Evolutionary conservation across 2,113 vertebrate species (phyloP), one percentile per base, ranked within the genome.

Genomic region (Promerops cafer): DNA sequence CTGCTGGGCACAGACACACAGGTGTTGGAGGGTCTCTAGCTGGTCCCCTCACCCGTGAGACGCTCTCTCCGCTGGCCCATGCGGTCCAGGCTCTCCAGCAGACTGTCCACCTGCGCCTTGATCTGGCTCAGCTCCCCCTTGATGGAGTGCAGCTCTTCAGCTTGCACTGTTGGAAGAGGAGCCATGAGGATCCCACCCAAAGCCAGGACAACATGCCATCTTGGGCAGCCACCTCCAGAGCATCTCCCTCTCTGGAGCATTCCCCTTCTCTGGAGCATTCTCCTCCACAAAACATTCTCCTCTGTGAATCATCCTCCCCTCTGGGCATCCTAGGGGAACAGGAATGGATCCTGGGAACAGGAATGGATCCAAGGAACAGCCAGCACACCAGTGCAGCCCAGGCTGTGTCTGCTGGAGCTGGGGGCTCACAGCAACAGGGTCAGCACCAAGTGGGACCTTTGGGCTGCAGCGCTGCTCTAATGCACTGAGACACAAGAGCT

Each of bases 51-150:
- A 97, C 95, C 98, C 75, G 96, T 28, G 49, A 97, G 93, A 96
- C 80, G 89, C 68, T 97, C 97, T 93, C 97, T 89, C 90, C 97
- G 97, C 95, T 97, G 97, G 95, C 98, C 98, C 98, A 98, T 98
- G 97, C 47, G 97, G 83, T 99, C 98, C 97, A 99, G 98, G 87
- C 97, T 98, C 96, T 98, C 98, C 97, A 99, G 96, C 61, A 99
- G 98, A 69, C 95, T 98, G 97, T 99, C 98, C 97, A 99, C 99
- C 96, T 98, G 99, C 21, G 97, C 98, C 98, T 99, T 99, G 97
- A 99, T 99, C 97, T 98, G 98, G 77, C 98, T 98, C 97, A 99
- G 98, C 98, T 99, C 98, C 31, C 97, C 98, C 94, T 98, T 98
- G 98, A 99, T 98, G 94, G 98, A 98, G 96, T 98, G 98, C 95